Evolutionary conservation across 2,888 invertebrate genomes (phyloP), one percentile per base, ranked within the genome.

Genomic region (Polia nebulosa): DNA sequence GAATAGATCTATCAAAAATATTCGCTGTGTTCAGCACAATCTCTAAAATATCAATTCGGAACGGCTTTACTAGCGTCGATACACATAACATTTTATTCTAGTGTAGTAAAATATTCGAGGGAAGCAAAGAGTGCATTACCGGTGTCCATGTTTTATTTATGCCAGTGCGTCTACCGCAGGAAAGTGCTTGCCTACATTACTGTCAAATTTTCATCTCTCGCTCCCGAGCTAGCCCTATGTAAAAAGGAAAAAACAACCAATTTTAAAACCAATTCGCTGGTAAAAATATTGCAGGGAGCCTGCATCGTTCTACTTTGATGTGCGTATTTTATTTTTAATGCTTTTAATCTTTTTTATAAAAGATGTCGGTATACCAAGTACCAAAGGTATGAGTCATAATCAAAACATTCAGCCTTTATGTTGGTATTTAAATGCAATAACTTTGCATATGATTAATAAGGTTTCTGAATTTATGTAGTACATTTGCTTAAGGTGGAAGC

Each of bases 171-270:
- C 84, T 81, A 69, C 81, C 85, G 86, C 85, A 32, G 56, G 88
- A 89, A 90, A 93, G 92, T 92, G 93, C 90, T 87, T 90, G 91
- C 83, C 83, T 85, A 86, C 92, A 93, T 93, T 93, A 92, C 90
- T 88, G 89, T 88, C 88, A 91, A 91, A 91, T 90, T 91, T 89
- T 87, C 85, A 83, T 85, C 82, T 85, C 83, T 71, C 77, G 81
- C 79, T 85, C 72, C 74, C 74, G 73, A 68, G 71, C 79, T 78
- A 75, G 76, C 69, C 41, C 53, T 41, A 63, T 67, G 69, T 79
- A 73, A 83, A 83, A 81, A 66, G 71, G 41, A 55, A 69, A 74
- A 81, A 78, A 73, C 64, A 64, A 69, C 79, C 80, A 78, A 84
- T 83, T 86, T 85, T 77, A 85, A 87, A 84, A 81, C 76, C 72